phyloP scores from a whole-genome alignment of 2,888 invertebrate genomes.

The Drosophila hawaiiensis region DNA sequence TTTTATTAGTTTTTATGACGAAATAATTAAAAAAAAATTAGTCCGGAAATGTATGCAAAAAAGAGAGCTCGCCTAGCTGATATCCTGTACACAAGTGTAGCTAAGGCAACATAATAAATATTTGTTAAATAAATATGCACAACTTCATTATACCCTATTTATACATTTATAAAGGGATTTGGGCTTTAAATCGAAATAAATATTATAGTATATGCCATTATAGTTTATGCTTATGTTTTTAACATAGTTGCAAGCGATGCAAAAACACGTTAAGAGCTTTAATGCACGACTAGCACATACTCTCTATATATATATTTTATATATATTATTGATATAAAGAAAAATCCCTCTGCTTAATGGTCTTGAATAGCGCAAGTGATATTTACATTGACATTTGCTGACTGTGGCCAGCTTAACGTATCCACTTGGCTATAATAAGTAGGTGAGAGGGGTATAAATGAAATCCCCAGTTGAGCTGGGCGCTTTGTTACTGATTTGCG shows the following conservation, averaged over 20 bases:
- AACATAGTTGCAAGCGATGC: neutral
- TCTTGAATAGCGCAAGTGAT: constrained; percentile 1
- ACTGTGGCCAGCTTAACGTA: constrained; percentile 15
- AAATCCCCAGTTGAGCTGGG: constrained; percentile 1
- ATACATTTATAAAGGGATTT: neutral
- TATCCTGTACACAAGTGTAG: neutral
- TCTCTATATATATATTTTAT: neutral
- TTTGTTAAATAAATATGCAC: neutral
- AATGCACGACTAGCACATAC: too few relatives aligned
- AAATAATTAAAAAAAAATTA: constrained; percentile 22
- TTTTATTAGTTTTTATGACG: constrained; percentile 39
- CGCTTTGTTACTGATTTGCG: constrained; percentile 25
- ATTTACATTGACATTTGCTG: constrained; percentile 12
- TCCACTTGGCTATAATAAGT: neutral
- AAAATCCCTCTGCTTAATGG: neutral
- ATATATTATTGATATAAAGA: neutral
- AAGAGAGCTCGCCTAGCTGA: neutral
- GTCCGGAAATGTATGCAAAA: neutral
- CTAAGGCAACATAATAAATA: neutral
- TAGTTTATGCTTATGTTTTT: neutral
- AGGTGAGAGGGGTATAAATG: constrained; percentile 1
- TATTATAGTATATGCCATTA: neutral
- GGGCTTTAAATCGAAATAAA: neutral
- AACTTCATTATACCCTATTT: neutral
- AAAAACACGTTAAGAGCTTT: neutral